A percentile compares a stretch with the other conserved stretches of the same genome.
Conservation (phyloP, 2,888 invertebrate genomes). For the Phytoseiulus persimilis region DNA sequence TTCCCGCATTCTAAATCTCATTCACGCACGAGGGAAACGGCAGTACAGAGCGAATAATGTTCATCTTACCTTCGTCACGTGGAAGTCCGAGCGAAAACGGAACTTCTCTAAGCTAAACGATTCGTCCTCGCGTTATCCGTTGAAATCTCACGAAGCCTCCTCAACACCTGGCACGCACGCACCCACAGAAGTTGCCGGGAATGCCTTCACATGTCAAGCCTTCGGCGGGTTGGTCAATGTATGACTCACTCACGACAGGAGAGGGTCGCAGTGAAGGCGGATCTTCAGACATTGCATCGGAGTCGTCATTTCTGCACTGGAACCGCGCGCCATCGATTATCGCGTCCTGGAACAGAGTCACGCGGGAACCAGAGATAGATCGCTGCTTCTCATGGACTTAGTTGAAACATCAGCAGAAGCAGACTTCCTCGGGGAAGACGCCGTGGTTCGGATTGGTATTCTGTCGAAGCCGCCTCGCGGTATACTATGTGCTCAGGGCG, state of each 20-base stretch:
- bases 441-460: not conserved
- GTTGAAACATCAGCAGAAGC: not conserved
- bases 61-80: not conserved
- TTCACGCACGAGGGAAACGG: too few species aligned
- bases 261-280: not conserved
- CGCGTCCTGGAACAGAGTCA: too few species aligned
- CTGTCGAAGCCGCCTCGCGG: not conserved
- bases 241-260: not conserved
- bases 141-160: not conserved
- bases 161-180: not conserved
- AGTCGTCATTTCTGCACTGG: not conserved
- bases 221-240: not conserved
- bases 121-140: not conserved
- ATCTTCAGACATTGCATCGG: not conserved
- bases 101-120: not conserved
- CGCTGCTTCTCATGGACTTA: too few species aligned
- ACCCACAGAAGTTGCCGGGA: not conserved
- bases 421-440: not conserved
- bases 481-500: not conserved
- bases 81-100: not conserved
- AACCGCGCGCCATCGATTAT: not conserved
- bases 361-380: too few species aligned
- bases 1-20: too few species aligned
- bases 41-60: too few species aligned
- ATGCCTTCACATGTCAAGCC: not conserved